Conservation (phyloP, 1,140 invertebrate genomes). For the Lucilia sericata region DNA sequence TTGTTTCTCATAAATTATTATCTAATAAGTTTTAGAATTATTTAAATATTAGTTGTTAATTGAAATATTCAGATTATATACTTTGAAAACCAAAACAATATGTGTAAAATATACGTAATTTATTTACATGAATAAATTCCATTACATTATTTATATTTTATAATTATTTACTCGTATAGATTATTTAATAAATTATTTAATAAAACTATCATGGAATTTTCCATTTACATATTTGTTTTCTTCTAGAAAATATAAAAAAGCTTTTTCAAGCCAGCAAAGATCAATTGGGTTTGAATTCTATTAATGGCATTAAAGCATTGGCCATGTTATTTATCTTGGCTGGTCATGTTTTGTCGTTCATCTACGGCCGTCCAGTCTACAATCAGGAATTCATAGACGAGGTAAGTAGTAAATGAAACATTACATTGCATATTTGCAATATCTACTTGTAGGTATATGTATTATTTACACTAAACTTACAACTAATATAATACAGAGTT, state of each 20-base stretch:
- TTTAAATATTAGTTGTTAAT: too few species aligned
- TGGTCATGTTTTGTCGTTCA: slow-evolving; percentile 75
- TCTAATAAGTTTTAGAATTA: too few species aligned
- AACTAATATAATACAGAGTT: neutral
- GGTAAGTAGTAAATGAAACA: slow-evolving; percentile 61
- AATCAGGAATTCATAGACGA: slow-evolving; percentile 74
- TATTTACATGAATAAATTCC: slow-evolving; percentile 45
- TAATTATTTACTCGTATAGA: neutral
- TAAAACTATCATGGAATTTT: slow-evolving; percentile 53
- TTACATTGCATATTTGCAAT: too few species aligned
- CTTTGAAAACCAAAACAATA: too few species aligned
- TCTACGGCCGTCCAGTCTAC: slow-evolving; percentile 74
- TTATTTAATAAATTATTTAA: slow-evolving; percentile 56
- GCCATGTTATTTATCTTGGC: slow-evolving; percentile 75
- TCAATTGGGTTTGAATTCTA: slow-evolving; percentile 73
- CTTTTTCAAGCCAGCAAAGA: slow-evolving; percentile 69
- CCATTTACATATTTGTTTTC: slow-evolving; percentile 70
- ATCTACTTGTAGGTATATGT: too few species aligned
- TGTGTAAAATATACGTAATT: neutral
- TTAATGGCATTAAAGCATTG: slow-evolving; percentile 76
- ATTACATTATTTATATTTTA: neutral
- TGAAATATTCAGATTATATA: too few species aligned
- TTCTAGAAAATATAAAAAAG: slow-evolving; percentile 73
- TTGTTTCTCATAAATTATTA: too few species aligned
- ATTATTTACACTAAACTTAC: neutral